phyloP scores from a whole-genome alignment of 1,140 invertebrate species.

The Nasonia giraulti region DNA sequence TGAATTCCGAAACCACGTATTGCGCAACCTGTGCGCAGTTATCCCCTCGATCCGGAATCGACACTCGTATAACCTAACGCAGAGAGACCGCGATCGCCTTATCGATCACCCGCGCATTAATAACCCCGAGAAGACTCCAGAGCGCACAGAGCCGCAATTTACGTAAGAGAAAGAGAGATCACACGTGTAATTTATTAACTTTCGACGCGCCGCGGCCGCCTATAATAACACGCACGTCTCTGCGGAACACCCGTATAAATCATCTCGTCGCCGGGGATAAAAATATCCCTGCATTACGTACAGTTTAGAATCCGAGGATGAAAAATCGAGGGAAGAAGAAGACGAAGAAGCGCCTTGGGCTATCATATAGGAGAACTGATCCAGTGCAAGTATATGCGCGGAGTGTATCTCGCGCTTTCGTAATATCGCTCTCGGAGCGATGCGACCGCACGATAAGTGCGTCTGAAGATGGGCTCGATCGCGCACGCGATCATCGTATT shows the following conservation, averaged over 20 bases:
- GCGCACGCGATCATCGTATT: too few relatives aligned
- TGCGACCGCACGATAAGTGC: not conserved
- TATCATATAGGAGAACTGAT: not conserved
- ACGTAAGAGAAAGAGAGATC: not conserved
- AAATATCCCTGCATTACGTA: too few relatives aligned
- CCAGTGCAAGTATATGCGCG: not conserved
- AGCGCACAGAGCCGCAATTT: not conserved
- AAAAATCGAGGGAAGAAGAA: too few relatives aligned
- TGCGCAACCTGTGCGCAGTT: too few relatives aligned
- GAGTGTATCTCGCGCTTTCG: not conserved
- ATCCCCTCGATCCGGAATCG: not conserved
- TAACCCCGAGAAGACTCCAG: too few relatives aligned
- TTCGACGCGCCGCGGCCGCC: not conserved
- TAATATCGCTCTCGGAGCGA: not conserved
- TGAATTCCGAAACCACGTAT: too few relatives aligned
- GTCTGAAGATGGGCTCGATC: not conserved
- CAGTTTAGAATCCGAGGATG: too few relatives aligned
- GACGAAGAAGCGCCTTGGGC: too few relatives aligned
- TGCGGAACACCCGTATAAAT: not conserved
- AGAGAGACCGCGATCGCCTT: not conserved
- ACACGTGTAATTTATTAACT: not conserved
- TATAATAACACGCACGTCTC: not conserved
- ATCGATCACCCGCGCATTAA: not conserved
- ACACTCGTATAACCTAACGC: not conserved
- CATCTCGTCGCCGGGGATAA: not conserved